Conservation (phyloP, 2,113 vertebrate species). For the cat (Felis catus) region F.catus_Fca126_mat1.0 CM031419.1:40716001-40716500, state of each 20-base stretch:
- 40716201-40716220: conserved; percentile 42
- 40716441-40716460: neutral
- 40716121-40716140: neutral
- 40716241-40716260: conserved; percentile 18
- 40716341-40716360: neutral
- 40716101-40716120: neutral
- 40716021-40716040: neutral
- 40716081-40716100: conserved; percentile 46
- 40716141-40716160: conserved; percentile 20
- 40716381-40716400: neutral
- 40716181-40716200: conserved; percentile 43
- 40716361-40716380: neutral
- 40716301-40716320: conserved; percentile 13
- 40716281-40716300: neutral
- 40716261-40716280: neutral
- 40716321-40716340: neutral
- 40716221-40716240: conserved; percentile 1
- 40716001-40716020: neutral
- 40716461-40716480: conserved; percentile 2
- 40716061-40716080: conserved; percentile 37
- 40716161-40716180: neutral
- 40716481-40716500: neutral
- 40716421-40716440: neutral
- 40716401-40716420: neutral
- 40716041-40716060: neutral